Evolutionary conservation across 2,113 vertebrate species (phyloP), one percentile per base, ranked within the genome.

Genomic region (Gnathonemus longibarbis): DNA sequence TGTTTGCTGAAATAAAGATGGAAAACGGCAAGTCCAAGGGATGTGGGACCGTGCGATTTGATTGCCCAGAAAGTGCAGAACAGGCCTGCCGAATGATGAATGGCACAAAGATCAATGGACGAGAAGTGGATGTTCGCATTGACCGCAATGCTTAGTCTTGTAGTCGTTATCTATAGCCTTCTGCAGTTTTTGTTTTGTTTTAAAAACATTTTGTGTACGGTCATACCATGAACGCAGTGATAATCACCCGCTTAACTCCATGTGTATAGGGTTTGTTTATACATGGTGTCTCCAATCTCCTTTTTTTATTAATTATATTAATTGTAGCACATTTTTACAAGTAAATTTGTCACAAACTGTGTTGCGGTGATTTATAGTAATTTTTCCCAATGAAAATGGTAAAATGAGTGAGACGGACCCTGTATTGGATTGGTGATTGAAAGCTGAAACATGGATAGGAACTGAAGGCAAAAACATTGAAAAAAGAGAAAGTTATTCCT

Each of bases 1-100:
- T 99, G 97, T 99, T 97, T 93, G 98, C 98, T 90, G 98, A 99
- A 94, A 99, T 99, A 94, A 99, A 99, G 96, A 99, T 99, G 98
- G 98, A 99, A 95, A 98, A 98, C 58, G 98, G 98, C 66, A 98
- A 97, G 94, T 99, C 98, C 70, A 99, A 99, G 95, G 98, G 98
- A 93, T 99, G 98, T 92, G 98, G 98, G 87, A 99, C 98, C 0
- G 98, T 99, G 90, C 96, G 98, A 91, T 99, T 98, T 91, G 98
- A 99, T 93, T 97, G 96, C 6, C 95, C 98, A 10, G 98, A 99
- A 95, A 98, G 97, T n/a, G 98, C 98, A 0, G 98, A 99, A 92
- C 97, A 98, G 91, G 98, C 98, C 90, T 99, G 98, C 95, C 96
- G 97, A 92, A 95, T 98, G 96, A 99, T 99, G 98, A 99, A 99